Percentiles rank a stretch among this genome's conserved stretches.
Evolutionary conservation across 2,113 vertebrate genomes (phyloP).

Genomic region (Pardalotus punctatus): DNA sequence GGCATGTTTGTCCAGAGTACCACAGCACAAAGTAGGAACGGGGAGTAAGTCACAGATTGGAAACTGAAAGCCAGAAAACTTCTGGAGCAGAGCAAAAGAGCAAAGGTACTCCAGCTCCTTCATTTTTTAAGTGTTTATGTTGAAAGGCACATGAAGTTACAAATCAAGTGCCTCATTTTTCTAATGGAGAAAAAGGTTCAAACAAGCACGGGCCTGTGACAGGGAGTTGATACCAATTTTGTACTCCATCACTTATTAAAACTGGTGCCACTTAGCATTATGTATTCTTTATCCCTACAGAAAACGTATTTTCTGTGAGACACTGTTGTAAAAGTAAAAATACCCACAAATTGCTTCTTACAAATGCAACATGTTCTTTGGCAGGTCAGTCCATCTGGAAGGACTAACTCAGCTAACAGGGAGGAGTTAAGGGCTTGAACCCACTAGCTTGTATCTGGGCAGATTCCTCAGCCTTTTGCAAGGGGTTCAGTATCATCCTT

Average conservation of each 20-base stretch:
- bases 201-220: not conserved
- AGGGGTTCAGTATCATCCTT: not conserved
- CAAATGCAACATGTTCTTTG: not conserved
- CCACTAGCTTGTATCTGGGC: fast-evolving
- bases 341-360: not conserved
- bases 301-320: not conserved
- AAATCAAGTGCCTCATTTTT: not conserved
- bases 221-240: not conserved
- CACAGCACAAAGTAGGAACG: not conserved
- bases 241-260: not conserved
- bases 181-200: not conserved
- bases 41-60: not conserved
- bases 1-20: fast-evolving
- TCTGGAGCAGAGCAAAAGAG: not conserved
- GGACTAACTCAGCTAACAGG: not conserved
- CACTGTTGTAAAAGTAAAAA: not conserved
- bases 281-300: not conserved
- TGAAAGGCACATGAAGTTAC: fast-evolving
- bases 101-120: not conserved
- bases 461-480: not conserved
- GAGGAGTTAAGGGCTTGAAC: not conserved
- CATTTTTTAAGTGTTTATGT: not conserved
- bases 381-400: not conserved
- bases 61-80: not conserved
- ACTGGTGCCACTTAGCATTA: not conserved